Evolutionary conservation across 2,888 invertebrate species (phyloP), one percentile per base, ranked within the genome.

Genomic region (Rhaphigaster nebulosa): DNA sequence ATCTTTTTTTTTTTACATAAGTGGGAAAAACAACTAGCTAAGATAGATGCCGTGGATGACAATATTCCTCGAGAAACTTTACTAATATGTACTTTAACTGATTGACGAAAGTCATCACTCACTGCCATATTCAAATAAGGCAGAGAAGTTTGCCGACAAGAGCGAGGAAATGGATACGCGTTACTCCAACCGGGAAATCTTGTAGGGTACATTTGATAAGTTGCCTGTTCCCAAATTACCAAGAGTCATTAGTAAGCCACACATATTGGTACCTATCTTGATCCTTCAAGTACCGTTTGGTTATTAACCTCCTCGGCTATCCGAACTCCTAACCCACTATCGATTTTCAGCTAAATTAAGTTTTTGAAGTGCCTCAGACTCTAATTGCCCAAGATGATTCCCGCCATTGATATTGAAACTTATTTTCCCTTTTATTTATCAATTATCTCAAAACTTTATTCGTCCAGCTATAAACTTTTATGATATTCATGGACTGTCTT

Each of bases 21-120:
- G 45, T 45, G 10, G 45, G n/a, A n/a, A 45, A 45, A 45, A 10
- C 10, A 4, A 10, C n/a, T n/a, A 23, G 26, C 56, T 60, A 29
- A 65, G 4, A 29, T 65, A 29, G 34, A 38, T 38, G 0, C 26
- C 34, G 18, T 23, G 34, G 34, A 38, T 34, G 70, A 76, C 70
- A 76, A 76, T 76, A 76, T 38, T 10, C 20, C 20, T 20, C 0
- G 10, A 18, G 70, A 76, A 76, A 76, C 34, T 76, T 76, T 76
- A 76, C 70, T 76, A 76, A 76, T 76, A 76, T 20, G 38, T 76
- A 76, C 23, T 20, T 76, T 38, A 76, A 76, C 70, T 38, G 70
- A 76, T 76, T 76, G 70, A 76, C 34, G 70, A 76, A 76, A 76
- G 70, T 38, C 70, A 76, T 76, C 70, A 76, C 34, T 76, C 70